Conservation (phyloP, 1,140 invertebrate species). For the Ceratitis capitata region DNA sequence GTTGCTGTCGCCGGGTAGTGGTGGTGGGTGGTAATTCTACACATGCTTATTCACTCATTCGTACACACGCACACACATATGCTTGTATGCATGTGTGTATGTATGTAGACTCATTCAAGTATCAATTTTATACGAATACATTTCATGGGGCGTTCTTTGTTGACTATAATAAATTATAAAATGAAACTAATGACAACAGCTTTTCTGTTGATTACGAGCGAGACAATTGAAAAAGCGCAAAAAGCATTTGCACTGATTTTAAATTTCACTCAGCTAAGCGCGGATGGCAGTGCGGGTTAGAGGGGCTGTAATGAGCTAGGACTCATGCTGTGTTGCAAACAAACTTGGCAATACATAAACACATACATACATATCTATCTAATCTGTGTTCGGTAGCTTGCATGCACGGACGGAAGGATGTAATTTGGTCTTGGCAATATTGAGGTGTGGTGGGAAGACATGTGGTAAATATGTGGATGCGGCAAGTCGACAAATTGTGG, state of each 20-base stretch:
- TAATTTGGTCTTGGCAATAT: conserved; percentile 33
- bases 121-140: conserved; percentile 16
- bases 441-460: background rate
- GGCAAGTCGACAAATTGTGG: background rate
- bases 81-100: background rate
- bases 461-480: background rate
- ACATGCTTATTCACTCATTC: no score
- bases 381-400: background rate
- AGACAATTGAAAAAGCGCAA: conserved; percentile 42
- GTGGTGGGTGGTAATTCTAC: conserved; percentile 1
- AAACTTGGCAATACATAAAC: background rate
- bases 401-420: conserved; percentile 37
- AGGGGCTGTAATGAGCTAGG: background rate
- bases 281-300: background rate
- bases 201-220: conserved; percentile 38
- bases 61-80: background rate
- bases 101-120: background rate
- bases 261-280: conserved; percentile 14
- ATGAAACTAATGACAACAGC: conserved; percentile 64
- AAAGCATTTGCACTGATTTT: conserved; percentile 17
- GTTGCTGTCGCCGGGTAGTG: background rate
- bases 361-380: no score
- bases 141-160: conserved; percentile 46
- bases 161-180: conserved; percentile 65
- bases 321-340: conserved; percentile 8